Evolutionary conservation across 2,113 vertebrate genomes (phyloP).

Genomic region (Amblyopsis rosae): DNA sequence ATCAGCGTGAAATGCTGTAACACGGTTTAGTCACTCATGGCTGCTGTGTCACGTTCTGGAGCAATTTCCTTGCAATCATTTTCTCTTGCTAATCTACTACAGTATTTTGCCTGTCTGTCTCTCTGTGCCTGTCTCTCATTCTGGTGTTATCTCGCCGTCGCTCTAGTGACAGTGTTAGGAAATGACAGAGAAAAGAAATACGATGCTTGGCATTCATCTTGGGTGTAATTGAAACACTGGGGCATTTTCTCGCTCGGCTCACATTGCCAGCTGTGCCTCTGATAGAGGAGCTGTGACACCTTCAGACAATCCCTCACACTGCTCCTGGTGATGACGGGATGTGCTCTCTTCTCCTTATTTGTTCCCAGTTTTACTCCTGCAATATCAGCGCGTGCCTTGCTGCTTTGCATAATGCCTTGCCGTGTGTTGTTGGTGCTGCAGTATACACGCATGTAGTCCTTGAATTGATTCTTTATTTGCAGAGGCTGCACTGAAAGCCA

Average conservation of each 20-base stretch:
- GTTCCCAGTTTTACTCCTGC: conserved; percentile 26
- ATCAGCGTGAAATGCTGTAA: neutral
- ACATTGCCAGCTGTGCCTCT: conserved; percentile 50
- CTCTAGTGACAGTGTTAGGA: conserved; percentile 37
- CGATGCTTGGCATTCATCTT: conserved; percentile 43
- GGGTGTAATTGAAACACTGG: conserved; percentile 65
- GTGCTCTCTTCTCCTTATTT: conserved; percentile 33
- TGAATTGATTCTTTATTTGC: neutral
- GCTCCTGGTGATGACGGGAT: conserved; percentile 50
- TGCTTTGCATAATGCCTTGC: conserved; percentile 10
- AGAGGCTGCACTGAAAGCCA: neutral
- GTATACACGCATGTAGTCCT: neutral
- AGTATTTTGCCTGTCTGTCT: neutral
- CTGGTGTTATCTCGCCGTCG: conserved; percentile 27
- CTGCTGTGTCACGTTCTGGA: neutral
- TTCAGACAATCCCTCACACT: conserved; percentile 38
- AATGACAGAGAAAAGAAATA: conserved; percentile 57
- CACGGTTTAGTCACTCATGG: conserved; percentile 11
- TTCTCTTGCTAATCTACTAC: no score
- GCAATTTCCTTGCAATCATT: no score
- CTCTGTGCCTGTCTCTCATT: conserved; percentile 28
- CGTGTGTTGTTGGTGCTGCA: neutral
- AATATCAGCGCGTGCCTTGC: conserved; percentile 13
- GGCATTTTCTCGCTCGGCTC: conserved; percentile 35
- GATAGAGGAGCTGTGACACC: conserved; percentile 42